Percentiles rank a stretch among this genome's conserved stretches.
phyloP scores from a whole-genome alignment of 2,888 invertebrate species.

The Limnephilus marmoratus region DNA sequence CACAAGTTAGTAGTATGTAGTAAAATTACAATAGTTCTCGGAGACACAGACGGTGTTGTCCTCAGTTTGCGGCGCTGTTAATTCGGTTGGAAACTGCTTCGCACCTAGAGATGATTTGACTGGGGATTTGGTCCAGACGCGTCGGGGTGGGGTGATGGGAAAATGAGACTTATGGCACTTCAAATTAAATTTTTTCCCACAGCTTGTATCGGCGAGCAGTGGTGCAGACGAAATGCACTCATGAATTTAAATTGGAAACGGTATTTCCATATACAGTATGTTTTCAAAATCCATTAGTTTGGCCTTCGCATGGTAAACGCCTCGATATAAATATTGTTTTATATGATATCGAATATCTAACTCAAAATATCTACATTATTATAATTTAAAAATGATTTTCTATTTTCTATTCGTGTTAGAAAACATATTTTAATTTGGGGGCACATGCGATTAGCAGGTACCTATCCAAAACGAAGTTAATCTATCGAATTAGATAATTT shows the following conservation, averaged over 20 bases:
- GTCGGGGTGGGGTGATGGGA: not conserved
- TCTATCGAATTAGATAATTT: too few species aligned
- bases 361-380: too few species aligned
- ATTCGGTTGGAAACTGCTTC: slow-evolving; percentile 22
- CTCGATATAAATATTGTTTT: too few species aligned
- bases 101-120: slow-evolving; percentile 25
- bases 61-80: not conserved
- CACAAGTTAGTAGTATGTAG: not conserved
- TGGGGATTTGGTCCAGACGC: slow-evolving; percentile 10
- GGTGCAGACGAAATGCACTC: not conserved
- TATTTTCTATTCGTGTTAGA: too few species aligned
- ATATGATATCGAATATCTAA: too few species aligned
- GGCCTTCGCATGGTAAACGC: too few species aligned
- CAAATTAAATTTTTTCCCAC: not conserved
- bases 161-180: not conserved
- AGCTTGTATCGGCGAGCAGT: not conserved
- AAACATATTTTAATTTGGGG: too few species aligned
- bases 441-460: too few species aligned
- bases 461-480: too few species aligned
- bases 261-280: not conserved
- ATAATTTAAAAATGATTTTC: too few species aligned
- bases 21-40: not conserved
- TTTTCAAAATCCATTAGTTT: not conserved
- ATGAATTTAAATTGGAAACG: not conserved
- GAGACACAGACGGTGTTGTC: not conserved